Evolutionary conservation across 2,888 invertebrate species (phyloP).

Genomic region (Crocallis elinguaria): DNA sequence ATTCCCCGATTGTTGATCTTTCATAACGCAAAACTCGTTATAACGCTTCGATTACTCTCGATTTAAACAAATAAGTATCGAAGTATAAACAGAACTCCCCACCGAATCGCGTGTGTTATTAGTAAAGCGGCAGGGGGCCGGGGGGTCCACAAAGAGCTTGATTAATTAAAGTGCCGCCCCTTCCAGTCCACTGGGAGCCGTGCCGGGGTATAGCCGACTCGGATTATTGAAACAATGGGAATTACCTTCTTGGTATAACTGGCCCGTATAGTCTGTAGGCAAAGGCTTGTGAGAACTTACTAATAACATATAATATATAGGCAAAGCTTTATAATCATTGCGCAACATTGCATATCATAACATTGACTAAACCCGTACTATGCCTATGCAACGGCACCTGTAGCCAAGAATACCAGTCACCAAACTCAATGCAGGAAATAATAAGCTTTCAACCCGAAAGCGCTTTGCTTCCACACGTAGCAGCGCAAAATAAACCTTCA

Average conservation of each 20-base stretch:
- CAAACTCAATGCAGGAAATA: too few species aligned
- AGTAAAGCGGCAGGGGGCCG: conserved; percentile 64
- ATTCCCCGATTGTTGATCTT: conserved; percentile 36
- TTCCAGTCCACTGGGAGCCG: conserved; percentile 72
- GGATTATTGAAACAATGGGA: conserved; percentile 68
- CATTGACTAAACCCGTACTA: too few species aligned
- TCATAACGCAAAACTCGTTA: conserved; percentile 51
- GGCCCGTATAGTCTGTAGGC: conserved; percentile 11
- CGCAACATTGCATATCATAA: too few species aligned
- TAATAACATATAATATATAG: neutral
- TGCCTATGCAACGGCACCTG: too few species aligned
- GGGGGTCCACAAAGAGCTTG: conserved; percentile 72
- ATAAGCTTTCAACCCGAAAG: neutral
- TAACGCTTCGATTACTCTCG: conserved; percentile 66
- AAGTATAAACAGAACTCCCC: conserved; percentile 69
- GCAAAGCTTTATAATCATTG: too few species aligned
- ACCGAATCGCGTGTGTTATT: conserved; percentile 63
- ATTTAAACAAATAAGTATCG: conserved; percentile 70
- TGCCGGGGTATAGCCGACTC: conserved; percentile 59
- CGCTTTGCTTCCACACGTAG: neutral
- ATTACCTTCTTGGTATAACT: conserved; percentile 51
- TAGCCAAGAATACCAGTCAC: too few species aligned
- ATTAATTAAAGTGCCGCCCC: conserved; percentile 83
- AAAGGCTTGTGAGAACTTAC: neutral
- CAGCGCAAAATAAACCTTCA: neutral